Evolutionary conservation across 1,140 invertebrate genomes (phyloP), one percentile per base, ranked within the genome.

Genomic region (Philotrypesis tridentata): DNA sequence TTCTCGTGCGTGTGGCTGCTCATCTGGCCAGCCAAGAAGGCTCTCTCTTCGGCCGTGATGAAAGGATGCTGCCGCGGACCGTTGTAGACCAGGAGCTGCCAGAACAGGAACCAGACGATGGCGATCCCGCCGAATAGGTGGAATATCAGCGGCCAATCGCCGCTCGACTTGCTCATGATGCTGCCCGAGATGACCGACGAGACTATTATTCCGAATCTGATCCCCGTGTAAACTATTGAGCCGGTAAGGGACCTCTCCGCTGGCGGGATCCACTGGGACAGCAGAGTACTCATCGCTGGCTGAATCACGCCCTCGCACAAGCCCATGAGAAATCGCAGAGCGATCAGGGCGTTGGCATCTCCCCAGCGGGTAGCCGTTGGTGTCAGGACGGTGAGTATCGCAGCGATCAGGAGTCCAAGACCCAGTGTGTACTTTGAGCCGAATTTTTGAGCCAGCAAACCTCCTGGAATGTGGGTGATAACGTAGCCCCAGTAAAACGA

Each of bases 111-210:
- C 95, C 95, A 96, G 0, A 95, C 40, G 8, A 95, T 90, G 21
- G 94, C 95, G 1, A 95, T 87, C 82, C 93, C 93, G 85, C 96
- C 96, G 89, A 97, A 97, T 17, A 96, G 92, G 87, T 96, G 96
- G 88, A 96, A 97, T 1, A 96, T 95, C 1, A 93, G 92, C 6
- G 94, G 92, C 96, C 96, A 96, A 17, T 94, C 93, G 8, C 93
- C 92, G 3, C 92, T 90, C 70, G 31, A 91, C 73, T 31, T 87
- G 1, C 43, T 21, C 40, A 83, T 61, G 11, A 83, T 83, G 8
- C 48, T 29, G 7, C 80, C 82, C 9, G 82, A 80, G 11, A 43
- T 25, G 2, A 80, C 27, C 12, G 63, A 29, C 31, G 82, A 83
- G 2, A 87, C 85, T 7, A 85, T 70, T 11, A 88, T 79, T 1